Conservation (phyloP, 2,113 vertebrate species). For the Talpa occidentalis region DNA sequence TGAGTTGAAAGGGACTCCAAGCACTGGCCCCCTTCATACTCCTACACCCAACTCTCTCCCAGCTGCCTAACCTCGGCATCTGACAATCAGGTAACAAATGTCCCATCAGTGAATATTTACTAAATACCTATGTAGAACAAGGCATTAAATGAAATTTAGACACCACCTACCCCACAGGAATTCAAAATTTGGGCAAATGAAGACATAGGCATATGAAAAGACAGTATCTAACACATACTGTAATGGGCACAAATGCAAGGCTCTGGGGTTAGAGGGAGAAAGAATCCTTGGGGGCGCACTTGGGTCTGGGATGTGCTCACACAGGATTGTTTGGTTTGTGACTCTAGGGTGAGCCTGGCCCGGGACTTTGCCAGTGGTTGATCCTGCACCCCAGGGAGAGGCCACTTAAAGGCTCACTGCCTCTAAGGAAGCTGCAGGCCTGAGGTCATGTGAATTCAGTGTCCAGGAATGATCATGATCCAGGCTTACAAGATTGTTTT, state of each 20-base stretch:
- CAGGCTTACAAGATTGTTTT: background rate
- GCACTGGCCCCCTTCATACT: accelerated
- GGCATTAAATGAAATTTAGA: background rate
- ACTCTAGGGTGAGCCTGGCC: background rate
- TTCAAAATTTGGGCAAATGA: background rate
- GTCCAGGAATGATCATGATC: background rate
- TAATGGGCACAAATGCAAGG: background rate
- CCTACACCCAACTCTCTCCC: background rate
- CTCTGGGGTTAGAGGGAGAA: background rate
- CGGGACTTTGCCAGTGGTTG: background rate
- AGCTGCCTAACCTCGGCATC: background rate
- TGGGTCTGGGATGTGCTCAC: background rate
- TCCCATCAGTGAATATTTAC: background rate
- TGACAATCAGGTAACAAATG: background rate
- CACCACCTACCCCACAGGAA: background rate
- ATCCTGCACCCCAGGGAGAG: background rate
- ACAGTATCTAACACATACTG: background rate
- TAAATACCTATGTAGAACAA: background rate
- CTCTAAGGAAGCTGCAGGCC: background rate
- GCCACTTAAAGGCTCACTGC: background rate
- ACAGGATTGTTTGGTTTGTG: accelerated
- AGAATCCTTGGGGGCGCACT: background rate
- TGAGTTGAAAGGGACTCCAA: background rate
- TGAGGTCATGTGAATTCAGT: background rate
- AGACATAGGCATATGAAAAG: background rate